phyloP scores from a whole-genome alignment of 2,888 invertebrate genomes.

The Stenchaetothrips biformis region DNA sequence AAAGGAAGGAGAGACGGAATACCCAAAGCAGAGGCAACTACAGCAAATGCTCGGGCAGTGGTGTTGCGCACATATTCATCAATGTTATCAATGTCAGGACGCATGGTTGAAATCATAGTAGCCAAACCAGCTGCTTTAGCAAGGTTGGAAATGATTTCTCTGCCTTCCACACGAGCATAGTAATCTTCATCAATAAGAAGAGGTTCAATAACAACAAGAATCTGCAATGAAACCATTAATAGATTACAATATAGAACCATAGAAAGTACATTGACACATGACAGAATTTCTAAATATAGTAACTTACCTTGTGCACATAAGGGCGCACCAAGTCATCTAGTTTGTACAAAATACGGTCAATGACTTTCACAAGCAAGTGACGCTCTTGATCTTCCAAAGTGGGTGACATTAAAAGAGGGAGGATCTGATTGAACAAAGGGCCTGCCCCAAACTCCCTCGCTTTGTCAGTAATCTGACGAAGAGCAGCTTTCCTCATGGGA shows the following conservation, averaged over 20 bases:
- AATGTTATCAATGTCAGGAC: conserved; percentile 99
- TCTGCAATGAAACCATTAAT: conserved; percentile 50
- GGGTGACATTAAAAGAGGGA: conserved; percentile 98
- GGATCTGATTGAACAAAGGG: conserved; percentile 96
- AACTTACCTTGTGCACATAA: conserved; percentile 90
- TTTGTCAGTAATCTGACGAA: conserved; percentile 97
- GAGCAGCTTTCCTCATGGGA: conserved; percentile 96
- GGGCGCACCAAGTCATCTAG: conserved; percentile 97
- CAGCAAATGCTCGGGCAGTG: conserved; percentile 99
- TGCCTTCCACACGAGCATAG: conserved; percentile 97
- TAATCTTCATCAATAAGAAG: conserved; percentile 99
- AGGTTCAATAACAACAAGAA: conserved; percentile 98
- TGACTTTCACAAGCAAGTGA: conserved; percentile 96
- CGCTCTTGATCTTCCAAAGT: conserved; percentile 99
- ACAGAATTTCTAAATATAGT: conserved; percentile 22
- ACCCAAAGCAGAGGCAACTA: conserved; percentile 96
- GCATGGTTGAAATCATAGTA: conserved; percentile 99
- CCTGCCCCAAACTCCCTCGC: conserved; percentile 98
- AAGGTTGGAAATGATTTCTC: conserved; percentile 98
- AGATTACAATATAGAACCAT: conserved; percentile 25
- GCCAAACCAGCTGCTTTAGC: conserved; percentile 99
- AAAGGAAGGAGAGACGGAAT: conserved; percentile 97
- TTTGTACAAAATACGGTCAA: conserved; percentile 97
- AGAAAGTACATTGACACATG: conserved; percentile 25
- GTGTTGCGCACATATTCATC: conserved; percentile 99